A percentile compares a stretch with the other conserved stretches of the same genome.
These are phyloP conservation scores for Notodonta ziczac DNA, from an alignment of 2,888 invertebrate species.

Conservation along the genomic window DNA sequence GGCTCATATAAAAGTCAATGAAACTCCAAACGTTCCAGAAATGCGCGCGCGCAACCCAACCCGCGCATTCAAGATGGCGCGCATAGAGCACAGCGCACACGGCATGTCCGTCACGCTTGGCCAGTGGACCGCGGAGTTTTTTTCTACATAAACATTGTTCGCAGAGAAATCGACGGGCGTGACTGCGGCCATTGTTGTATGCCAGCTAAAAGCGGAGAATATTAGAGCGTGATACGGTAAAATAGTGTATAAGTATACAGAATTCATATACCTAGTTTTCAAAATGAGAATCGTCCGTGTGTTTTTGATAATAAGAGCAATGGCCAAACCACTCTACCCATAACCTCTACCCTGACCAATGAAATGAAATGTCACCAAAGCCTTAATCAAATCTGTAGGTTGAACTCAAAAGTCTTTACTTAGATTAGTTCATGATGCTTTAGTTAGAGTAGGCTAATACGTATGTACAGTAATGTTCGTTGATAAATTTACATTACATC, in stretches of 20 bases:
- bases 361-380: too few species aligned
- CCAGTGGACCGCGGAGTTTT: constrained; percentile 72
- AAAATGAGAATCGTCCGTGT: too few species aligned
- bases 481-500: too few species aligned
- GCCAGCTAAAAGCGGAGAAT: constrained; percentile 74
- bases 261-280: constrained; percentile 12
- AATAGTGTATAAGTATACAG: constrained; percentile 60
- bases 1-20: constrained; percentile 38
- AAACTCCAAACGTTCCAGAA: constrained; percentile 43
- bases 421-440: too few species aligned
- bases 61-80: constrained; percentile 80
- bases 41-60: constrained; percentile 74
- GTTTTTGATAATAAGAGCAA: too few species aligned
- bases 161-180: constrained; percentile 82
- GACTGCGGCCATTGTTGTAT: constrained; percentile 78
- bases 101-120: constrained; percentile 77
- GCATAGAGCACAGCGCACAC: constrained; percentile 76
- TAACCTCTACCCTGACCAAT: too few species aligned
- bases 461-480: too few species aligned
- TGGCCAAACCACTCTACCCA: not conserved
- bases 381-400: too few species aligned
- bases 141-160: constrained; percentile 83
- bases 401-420: too few species aligned
- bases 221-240: constrained; percentile 80
- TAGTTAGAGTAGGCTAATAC: too few species aligned